phyloP scores from a whole-genome alignment of 2,888 invertebrate genomes.

The Drosophila emarginata region DNA sequence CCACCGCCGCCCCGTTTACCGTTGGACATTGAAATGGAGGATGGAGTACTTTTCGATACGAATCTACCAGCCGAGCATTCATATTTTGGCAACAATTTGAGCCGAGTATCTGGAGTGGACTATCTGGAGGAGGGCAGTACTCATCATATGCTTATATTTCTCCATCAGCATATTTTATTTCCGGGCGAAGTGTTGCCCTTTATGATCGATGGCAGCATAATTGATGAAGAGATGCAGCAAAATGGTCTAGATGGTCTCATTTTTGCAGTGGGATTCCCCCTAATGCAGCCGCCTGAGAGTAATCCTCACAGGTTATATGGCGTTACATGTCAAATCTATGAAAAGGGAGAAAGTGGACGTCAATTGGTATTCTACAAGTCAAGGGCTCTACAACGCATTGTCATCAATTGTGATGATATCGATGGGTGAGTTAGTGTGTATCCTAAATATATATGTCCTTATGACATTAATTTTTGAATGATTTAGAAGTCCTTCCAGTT shows the following conservation, averaged over 20 bases:
- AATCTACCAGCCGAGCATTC: constrained; percentile 85
- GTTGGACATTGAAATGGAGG: constrained; percentile 51
- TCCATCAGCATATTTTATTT: constrained; percentile 86
- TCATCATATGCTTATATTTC: constrained; percentile 85
- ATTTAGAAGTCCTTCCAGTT: constrained; percentile 47
- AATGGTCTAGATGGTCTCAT: constrained; percentile 75
- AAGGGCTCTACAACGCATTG: constrained; percentile 90
- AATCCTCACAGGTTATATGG: constrained; percentile 71
- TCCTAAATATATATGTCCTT: neutral
- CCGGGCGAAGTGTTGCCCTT: constrained; percentile 92
- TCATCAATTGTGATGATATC: constrained; percentile 74
- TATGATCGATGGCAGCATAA: constrained; percentile 83
- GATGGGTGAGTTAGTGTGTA: constrained; percentile 64
- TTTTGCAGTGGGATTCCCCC: constrained; percentile 81
- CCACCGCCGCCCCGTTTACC: constrained; percentile 27
- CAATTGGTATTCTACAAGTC: constrained; percentile 86
- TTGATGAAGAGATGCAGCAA: constrained; percentile 75
- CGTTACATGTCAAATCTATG: constrained; percentile 82
- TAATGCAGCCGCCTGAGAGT: constrained; percentile 62
- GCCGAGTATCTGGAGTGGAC: constrained; percentile 86
- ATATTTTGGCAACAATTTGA: constrained; percentile 82
- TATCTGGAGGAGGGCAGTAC: constrained; percentile 85
- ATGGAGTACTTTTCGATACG: constrained; percentile 83
- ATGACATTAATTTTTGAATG: neutral
- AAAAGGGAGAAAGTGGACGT: constrained; percentile 77